These are phyloP conservation scores for Brachyptera putata DNA, from an alignment of 2,888 invertebrate species.

Conservation along the genomic window DNA sequence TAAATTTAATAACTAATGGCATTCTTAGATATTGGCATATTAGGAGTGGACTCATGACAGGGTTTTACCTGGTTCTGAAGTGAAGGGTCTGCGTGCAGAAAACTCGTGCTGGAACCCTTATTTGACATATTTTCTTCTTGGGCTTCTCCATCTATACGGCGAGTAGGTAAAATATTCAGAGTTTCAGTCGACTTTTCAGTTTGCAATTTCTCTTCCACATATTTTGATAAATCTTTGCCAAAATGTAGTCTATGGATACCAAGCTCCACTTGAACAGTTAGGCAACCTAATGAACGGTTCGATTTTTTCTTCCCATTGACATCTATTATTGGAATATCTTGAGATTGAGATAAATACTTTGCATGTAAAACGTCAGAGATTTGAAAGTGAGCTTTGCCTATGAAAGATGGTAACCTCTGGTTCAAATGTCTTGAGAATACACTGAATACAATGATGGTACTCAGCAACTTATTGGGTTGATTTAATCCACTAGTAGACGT, in stretches of 20 bases:
- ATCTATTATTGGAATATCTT: constrained; percentile 42
- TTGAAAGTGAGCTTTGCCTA: constrained; percentile 47
- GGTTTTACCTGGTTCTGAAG: too few species aligned
- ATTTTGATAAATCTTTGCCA: constrained; percentile 38
- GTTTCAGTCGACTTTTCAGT: too few species aligned
- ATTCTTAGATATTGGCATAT: too few species aligned
- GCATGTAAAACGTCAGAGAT: constrained; percentile 42
- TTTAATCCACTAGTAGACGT: constrained; percentile 20
- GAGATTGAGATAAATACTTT: constrained; percentile 42
- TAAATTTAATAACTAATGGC: too few species aligned
- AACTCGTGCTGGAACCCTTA: too few species aligned
- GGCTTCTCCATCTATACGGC: too few species aligned
- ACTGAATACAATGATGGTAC: constrained; percentile 45
- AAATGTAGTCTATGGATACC: constrained; percentile 50
- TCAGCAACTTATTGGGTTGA: constrained; percentile 37
- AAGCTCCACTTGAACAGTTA: constrained; percentile 48
- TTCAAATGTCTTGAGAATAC: constrained; percentile 46
- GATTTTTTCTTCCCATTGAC: constrained; percentile 38
- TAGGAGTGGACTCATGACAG: too few species aligned
- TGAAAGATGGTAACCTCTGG: constrained; percentile 45
- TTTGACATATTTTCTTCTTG: too few species aligned
- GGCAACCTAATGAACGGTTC: constrained; percentile 46
- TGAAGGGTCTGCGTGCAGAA: too few species aligned
- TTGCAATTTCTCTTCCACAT: too few species aligned
- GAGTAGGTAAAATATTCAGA: too few species aligned